These are phyloP conservation scores for Pammene fasciana DNA, from an alignment of 2,888 invertebrate species.

Conservation along the genomic window DNA sequence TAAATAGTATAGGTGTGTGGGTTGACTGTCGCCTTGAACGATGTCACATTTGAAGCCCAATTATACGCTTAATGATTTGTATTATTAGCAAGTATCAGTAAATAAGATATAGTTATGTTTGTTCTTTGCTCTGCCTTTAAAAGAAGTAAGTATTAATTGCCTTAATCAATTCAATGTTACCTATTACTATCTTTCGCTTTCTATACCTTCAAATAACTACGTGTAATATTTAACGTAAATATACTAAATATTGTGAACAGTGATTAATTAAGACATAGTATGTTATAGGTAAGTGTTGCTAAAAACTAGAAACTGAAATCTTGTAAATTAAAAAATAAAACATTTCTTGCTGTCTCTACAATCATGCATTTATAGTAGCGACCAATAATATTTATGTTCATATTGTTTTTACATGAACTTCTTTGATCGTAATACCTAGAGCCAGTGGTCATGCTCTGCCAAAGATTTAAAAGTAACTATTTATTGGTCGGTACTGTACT, in stretches of 20 bases:
- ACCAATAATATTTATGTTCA: background rate
- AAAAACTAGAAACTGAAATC: background rate
- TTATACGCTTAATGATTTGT: background rate
- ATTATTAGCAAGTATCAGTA: background rate
- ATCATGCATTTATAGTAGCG: slow-evolving; percentile 2
- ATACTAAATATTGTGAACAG: background rate
- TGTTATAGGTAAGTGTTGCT: too few species aligned
- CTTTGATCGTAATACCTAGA: background rate
- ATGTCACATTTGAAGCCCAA: background rate
- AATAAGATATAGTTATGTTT: background rate
- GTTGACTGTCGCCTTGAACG: background rate
- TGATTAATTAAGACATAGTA: background rate
- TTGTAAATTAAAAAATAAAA: background rate
- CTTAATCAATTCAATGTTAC: too few species aligned
- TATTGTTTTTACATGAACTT: background rate
- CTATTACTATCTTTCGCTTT: background rate
- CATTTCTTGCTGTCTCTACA: background rate
- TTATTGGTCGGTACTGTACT: background rate
- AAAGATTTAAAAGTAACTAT: background rate
- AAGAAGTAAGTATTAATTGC: too few species aligned
- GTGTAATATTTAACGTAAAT: too few species aligned
- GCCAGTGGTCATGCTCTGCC: background rate
- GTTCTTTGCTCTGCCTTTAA: too few species aligned
- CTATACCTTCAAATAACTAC: background rate
- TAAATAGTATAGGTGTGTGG: background rate